A percentile compares a stretch with the other conserved stretches of the same genome.
Evolutionary conservation across 2,888 invertebrate species (phyloP).

Genomic region (Oegoconia quadripuncta): DNA sequence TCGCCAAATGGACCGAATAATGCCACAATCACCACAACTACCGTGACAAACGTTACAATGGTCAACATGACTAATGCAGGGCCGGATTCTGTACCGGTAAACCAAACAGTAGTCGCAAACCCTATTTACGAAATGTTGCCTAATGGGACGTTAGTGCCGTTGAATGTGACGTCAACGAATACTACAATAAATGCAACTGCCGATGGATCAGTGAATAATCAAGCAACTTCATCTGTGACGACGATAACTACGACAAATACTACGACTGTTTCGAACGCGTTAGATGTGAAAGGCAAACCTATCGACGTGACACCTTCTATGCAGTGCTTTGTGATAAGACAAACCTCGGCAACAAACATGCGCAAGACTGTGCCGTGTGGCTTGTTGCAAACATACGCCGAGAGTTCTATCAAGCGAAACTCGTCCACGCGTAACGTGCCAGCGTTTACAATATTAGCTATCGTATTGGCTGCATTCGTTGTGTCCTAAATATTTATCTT

Average conservation of each 20-base stretch:
- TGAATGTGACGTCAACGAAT: conserved; percentile 36
- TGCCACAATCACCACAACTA: conserved; percentile 43
- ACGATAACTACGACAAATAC: conserved; percentile 51
- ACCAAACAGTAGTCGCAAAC: conserved; percentile 16
- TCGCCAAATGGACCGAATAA: conserved; percentile 35
- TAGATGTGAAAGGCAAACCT: conserved; percentile 63
- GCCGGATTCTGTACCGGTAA: conserved; percentile 23
- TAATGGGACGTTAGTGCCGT: conserved; percentile 56
- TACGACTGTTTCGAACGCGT: conserved; percentile 56
- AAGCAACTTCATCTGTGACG: conserved; percentile 39
- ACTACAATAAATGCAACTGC: conserved; percentile 27
- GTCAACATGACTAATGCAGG: conserved; percentile 42
- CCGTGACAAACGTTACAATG: conserved; percentile 57
- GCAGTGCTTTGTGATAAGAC: conserved; percentile 59
- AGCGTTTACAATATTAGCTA: conserved; percentile 41
- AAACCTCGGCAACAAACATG: conserved; percentile 43
- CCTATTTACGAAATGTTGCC: conserved; percentile 47
- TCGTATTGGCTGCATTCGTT: conserved; percentile 31
- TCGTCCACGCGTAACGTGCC: conserved; percentile 49
- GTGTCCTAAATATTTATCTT: conserved; percentile 12
- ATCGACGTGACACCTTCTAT: conserved; percentile 61
- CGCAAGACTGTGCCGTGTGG: conserved; percentile 55
- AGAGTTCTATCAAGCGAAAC: conserved; percentile 51
- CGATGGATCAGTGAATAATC: conserved; percentile 25
- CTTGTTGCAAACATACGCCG: conserved; percentile 58